Conservation (phyloP, 2,888 invertebrate species). For the Drosophila aldrichi region DNA sequence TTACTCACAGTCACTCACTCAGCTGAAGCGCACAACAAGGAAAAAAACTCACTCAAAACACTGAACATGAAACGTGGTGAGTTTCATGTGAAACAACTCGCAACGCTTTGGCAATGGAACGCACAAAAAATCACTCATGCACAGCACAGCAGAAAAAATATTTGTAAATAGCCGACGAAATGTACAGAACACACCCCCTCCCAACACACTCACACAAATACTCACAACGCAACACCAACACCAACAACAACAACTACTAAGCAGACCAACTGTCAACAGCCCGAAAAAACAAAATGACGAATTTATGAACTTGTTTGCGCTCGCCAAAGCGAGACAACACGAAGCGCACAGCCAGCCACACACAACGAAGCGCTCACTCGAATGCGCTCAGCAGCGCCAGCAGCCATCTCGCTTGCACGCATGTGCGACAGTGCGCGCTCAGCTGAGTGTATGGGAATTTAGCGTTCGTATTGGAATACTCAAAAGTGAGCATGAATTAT, state of each 20-base stretch:
- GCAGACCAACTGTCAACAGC: slow-evolving; percentile 81
- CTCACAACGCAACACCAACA: slow-evolving; percentile 22
- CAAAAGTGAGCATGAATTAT: slow-evolving; percentile 62
- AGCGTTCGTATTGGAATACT: slow-evolving; percentile 60
- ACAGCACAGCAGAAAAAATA: slow-evolving; percentile 10
- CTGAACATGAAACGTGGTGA: slow-evolving; percentile 54
- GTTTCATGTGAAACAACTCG: slow-evolving; percentile 15
- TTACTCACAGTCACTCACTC: background rate
- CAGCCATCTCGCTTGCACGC: slow-evolving; percentile 58
- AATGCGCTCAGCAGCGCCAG: slow-evolving; percentile 21
- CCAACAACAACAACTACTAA: slow-evolving; percentile 29
- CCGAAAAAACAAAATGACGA: slow-evolving; percentile 83
- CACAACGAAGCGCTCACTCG: slow-evolving; percentile 33
- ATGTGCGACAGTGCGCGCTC: slow-evolving; percentile 23
- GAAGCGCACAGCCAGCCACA: slow-evolving; percentile 2
- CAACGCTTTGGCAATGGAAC: slow-evolving; percentile 62
- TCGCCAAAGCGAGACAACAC: slow-evolving; percentile 60
- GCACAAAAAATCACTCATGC: slow-evolving; percentile 25
- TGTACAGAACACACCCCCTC: slow-evolving; percentile 63
- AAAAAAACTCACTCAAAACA: slow-evolving; percentile 28
- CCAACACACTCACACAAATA: slow-evolving; percentile 33
- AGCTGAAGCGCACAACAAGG: slow-evolving; percentile 3
- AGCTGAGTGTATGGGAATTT: slow-evolving; percentile 70
- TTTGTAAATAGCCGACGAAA: slow-evolving; percentile 68
- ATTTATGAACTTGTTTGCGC: slow-evolving; percentile 77